These are phyloP conservation scores for Scaptomyza caliginosa DNA, from an alignment of 2,888 invertebrate genomes.

Conservation along the genomic window DNA sequence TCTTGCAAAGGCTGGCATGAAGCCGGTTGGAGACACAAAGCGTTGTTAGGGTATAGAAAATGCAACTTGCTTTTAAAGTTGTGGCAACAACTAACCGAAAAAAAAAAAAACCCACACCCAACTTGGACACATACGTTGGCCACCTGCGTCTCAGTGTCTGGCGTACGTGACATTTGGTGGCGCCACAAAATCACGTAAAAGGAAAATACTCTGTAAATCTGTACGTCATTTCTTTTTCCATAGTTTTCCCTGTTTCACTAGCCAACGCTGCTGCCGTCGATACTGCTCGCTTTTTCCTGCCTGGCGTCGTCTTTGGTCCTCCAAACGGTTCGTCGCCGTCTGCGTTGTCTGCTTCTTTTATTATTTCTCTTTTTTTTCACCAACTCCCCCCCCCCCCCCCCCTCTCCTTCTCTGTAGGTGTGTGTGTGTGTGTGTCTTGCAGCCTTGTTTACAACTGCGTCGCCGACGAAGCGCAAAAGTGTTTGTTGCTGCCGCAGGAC, in stretches of 20 bases:
- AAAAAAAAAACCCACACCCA: too few species aligned
- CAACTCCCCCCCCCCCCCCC: constrained; percentile 1
- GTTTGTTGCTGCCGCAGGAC: constrained; percentile 75
- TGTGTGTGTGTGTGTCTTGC: constrained; percentile 20
- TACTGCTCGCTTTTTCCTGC: constrained; percentile 26
- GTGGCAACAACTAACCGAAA: neutral
- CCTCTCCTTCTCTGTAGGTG: neutral
- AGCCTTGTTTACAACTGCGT: constrained; percentile 72
- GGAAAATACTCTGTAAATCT: constrained; percentile 74
- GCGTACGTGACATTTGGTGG: constrained; percentile 77
- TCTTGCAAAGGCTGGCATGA: too few species aligned
- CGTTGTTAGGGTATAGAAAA: constrained; percentile 12
- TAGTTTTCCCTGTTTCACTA: constrained; percentile 21
- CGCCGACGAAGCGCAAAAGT: constrained; percentile 75
- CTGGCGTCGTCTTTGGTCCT: constrained; percentile 51
- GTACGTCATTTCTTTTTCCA: constrained; percentile 56
- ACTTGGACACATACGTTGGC: neutral
- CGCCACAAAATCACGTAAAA: constrained; percentile 71
- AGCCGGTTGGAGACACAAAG: too few species aligned
- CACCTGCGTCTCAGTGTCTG: constrained; percentile 53
- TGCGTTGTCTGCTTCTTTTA: constrained; percentile 16
- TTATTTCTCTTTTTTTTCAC: neutral
- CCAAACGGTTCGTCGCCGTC: constrained; percentile 5
- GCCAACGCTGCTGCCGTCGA: constrained; percentile 1
- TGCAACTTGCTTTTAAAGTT: constrained; percentile 28